phyloP scores from a whole-genome alignment of 1,140 invertebrate species.

The Aphaenogaster floridana region DNA sequence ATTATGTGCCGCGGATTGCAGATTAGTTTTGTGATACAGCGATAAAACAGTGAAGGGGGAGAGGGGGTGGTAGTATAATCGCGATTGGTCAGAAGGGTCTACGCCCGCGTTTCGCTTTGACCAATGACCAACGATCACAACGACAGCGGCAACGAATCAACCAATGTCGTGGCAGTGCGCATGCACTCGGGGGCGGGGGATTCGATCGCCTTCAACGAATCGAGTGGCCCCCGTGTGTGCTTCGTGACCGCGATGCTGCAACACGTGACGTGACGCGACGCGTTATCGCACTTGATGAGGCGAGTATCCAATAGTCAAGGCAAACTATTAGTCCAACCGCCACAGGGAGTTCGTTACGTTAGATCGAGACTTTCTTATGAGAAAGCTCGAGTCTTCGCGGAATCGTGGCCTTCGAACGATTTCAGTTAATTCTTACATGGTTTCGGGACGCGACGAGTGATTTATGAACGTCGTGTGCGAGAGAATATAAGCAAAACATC shows the following conservation, averaged over 20 bases:
- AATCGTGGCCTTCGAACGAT: neutral
- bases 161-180: conserved; percentile 30
- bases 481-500: neutral
- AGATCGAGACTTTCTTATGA: neutral
- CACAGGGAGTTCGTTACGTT: neutral
- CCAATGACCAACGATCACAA: conserved; percentile 7
- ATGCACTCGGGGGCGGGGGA: conserved; percentile 66
- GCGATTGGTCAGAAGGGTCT: conserved; percentile 50
- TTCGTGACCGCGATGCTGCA: conserved; percentile 37
- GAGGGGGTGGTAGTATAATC: neutral
- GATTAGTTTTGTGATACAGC: conserved; percentile 62
- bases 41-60: neutral
- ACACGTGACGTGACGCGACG: conserved; percentile 61
- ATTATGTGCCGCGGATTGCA: conserved; percentile 53
- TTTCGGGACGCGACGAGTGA: neutral
- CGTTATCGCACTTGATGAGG: conserved; percentile 53
- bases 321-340: neutral
- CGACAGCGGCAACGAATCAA: conserved; percentile 59
- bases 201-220: conserved; percentile 55
- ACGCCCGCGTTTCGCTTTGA: conserved; percentile 32
- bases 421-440: neutral
- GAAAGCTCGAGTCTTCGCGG: neutral
- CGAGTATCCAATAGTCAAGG: neutral
- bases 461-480: neutral
- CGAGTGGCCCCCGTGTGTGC: neutral